phyloP scores from a whole-genome alignment of 2,797 vertebrate genomes.

The Gadopsis bispinosus region DNA sequence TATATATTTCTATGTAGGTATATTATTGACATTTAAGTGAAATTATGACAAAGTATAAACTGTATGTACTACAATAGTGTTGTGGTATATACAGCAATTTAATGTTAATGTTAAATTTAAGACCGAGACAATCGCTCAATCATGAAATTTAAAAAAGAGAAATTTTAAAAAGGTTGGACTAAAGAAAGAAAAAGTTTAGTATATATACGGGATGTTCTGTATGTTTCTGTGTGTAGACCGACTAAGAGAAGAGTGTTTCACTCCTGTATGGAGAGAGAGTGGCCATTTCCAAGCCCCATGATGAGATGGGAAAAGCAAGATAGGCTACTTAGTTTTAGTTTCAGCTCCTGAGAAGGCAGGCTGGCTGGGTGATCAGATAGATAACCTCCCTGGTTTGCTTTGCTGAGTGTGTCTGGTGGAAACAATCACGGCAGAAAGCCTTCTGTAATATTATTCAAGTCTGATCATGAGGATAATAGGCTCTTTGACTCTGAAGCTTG shows the following conservation, averaged over 20 bases:
- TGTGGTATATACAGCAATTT: slow-evolving; percentile 79
- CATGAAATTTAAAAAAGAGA: slow-evolving; percentile 74
- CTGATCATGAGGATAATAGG: slow-evolving; percentile 29
- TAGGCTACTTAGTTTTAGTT: slow-evolving; percentile 11
- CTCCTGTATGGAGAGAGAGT: slow-evolving; percentile 39
- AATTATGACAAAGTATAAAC: slow-evolving; percentile 86
- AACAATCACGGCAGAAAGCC: slow-evolving; percentile 52
- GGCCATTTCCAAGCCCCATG: slow-evolving; percentile 24
- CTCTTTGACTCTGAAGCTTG: slow-evolving; percentile 31
- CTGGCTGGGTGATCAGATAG: slow-evolving; percentile 6
- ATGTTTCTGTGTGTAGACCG: slow-evolving; percentile 73
- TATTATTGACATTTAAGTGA: slow-evolving; percentile 87
- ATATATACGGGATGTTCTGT: slow-evolving; percentile 78
- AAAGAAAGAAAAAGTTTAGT: slow-evolving; percentile 71
- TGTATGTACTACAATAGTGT: slow-evolving; percentile 77
- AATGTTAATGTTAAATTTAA: slow-evolving; percentile 83
- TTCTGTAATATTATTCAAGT: slow-evolving; percentile 34
- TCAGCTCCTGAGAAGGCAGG: slow-evolving; percentile 21
- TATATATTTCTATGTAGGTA: slow-evolving; percentile 91
- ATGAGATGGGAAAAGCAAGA: slow-evolving; percentile 37
- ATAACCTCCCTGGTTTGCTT: slow-evolving; percentile 8
- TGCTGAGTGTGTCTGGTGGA: slow-evolving; percentile 32
- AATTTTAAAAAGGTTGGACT: slow-evolving; percentile 71
- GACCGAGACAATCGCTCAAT: slow-evolving; percentile 88
- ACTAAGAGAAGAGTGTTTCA: slow-evolving; percentile 57